These are phyloP conservation scores for Chelon labrosus DNA, from an alignment of 2,797 vertebrate species.

Conservation along the genomic window DNA sequence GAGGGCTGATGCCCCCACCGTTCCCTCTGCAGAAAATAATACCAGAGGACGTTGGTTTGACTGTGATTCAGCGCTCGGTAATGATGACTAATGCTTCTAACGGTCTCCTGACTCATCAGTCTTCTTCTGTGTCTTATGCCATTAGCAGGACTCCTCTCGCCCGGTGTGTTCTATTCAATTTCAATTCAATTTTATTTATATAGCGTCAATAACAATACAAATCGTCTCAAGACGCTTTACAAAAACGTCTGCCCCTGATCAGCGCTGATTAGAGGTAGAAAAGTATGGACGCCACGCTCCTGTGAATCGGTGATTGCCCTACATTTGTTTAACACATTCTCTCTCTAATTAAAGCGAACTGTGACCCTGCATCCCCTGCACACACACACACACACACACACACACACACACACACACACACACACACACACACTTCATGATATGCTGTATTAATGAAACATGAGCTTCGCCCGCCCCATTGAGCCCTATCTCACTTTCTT, in stretches of 20 bases:
- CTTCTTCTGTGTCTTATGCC: constrained; percentile 30
- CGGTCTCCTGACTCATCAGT: constrained; percentile 54
- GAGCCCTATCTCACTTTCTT: constrained; percentile 22
- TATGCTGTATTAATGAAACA: constrained; percentile 69
- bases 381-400: neutral
- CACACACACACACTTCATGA: constrained; percentile 4
- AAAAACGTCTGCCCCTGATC: constrained; percentile 51
- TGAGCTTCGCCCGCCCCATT: constrained; percentile 35
- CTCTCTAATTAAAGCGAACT: constrained; percentile 67
- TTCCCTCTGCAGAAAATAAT: constrained; percentile 25
- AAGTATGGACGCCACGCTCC: constrained; percentile 35
- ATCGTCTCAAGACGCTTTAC: too few relatives aligned
- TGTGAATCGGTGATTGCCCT: constrained; percentile 60
- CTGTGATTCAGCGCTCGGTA: constrained; percentile 48
- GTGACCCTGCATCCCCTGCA: constrained; percentile 24
- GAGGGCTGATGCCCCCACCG: neutral
- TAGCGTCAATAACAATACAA: too few relatives aligned
- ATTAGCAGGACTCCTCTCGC: constrained; percentile 6
- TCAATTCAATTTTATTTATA: too few relatives aligned
- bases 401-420: neutral
- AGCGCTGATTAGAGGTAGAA: constrained; percentile 52
- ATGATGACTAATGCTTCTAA: constrained; percentile 50
- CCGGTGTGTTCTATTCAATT: constrained; percentile 19
- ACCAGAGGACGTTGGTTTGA: constrained; percentile 19
- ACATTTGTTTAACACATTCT: constrained; percentile 64